A percentile compares a stretch with the other conserved stretches of the same genome.
Conservation (phyloP, 2,888 invertebrate genomes). For the Nemotelus pantherinus region DNA sequence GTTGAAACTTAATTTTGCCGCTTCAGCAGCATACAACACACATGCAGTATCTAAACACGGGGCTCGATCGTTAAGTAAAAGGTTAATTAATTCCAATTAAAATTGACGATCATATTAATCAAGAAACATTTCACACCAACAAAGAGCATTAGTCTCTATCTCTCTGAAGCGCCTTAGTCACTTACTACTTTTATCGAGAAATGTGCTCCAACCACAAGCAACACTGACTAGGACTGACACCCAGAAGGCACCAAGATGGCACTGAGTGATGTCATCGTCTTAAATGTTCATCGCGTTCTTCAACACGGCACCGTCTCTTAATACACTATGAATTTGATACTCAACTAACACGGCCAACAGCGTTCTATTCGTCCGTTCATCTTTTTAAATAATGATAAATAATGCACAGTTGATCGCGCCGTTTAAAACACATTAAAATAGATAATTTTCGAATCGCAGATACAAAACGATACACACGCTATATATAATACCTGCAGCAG, state of each 20-base stretch:
- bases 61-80: slow-evolving; percentile 31
- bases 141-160: background rate
- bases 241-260: background rate
- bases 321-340: too few relatives aligned
- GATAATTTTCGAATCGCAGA: background rate
- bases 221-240: background rate
- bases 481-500: too few relatives aligned
- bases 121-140: slow-evolving; percentile 46
- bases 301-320: too few relatives aligned
- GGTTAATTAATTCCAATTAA: slow-evolving; percentile 50
- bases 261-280: slow-evolving; percentile 33
- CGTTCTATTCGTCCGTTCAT: background rate
- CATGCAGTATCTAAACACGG: too few relatives aligned
- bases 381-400: background rate
- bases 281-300: background rate
- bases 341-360: background rate
- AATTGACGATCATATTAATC: slow-evolving; percentile 45
- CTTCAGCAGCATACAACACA: too few relatives aligned
- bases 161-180: slow-evolving; percentile 5
- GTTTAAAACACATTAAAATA: background rate
- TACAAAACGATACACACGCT: background rate
- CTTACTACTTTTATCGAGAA: background rate
- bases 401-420: background rate
- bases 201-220: background rate
- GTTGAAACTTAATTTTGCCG: too few relatives aligned